A percentile compares a stretch with the other conserved stretches of the same genome.
Evolutionary conservation across 2,113 vertebrate species (phyloP).

Genomic region (Eidolon helvum): DNA sequence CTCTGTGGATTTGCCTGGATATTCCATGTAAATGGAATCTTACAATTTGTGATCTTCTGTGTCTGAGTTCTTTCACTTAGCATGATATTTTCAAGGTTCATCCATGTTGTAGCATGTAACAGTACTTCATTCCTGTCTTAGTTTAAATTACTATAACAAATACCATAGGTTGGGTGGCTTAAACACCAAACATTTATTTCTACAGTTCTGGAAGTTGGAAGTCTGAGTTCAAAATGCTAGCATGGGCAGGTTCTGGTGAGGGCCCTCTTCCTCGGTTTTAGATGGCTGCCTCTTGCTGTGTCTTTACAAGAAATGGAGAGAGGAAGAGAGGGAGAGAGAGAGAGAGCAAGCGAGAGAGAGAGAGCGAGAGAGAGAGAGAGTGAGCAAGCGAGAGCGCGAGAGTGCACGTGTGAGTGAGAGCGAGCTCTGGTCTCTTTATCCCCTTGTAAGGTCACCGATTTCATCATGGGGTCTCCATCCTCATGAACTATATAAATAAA

Average conservation of each 20-base stretch:
- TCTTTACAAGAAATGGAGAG: not conserved
- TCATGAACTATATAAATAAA: not conserved
- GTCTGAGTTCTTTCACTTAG: not conserved
- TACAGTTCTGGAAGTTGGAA: not conserved
- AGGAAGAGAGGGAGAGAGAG: not conserved
- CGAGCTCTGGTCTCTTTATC: not conserved
- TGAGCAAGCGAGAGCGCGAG: no score
- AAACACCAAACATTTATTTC: slow-evolving; percentile 8
- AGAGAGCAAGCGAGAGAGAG: no score
- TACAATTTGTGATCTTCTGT: no score
- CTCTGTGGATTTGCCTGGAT: not conserved
- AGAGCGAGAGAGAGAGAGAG: no score
- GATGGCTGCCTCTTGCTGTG: not conserved
- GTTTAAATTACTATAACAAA: not conserved
- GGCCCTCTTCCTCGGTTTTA: not conserved
- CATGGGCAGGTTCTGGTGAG: not conserved
- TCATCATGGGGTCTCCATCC: not conserved
- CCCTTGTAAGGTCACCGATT: not conserved
- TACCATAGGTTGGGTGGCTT: not conserved
- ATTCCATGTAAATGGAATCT: no score
- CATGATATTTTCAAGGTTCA: slow-evolving; percentile 3
- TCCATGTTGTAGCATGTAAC: not conserved
- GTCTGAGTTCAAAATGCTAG: not conserved
- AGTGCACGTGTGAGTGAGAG: no score
- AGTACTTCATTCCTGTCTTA: not conserved